These are phyloP conservation scores for Euura lappo DNA, from an alignment of 1,140 invertebrate species.

Conservation along the genomic window DNA sequence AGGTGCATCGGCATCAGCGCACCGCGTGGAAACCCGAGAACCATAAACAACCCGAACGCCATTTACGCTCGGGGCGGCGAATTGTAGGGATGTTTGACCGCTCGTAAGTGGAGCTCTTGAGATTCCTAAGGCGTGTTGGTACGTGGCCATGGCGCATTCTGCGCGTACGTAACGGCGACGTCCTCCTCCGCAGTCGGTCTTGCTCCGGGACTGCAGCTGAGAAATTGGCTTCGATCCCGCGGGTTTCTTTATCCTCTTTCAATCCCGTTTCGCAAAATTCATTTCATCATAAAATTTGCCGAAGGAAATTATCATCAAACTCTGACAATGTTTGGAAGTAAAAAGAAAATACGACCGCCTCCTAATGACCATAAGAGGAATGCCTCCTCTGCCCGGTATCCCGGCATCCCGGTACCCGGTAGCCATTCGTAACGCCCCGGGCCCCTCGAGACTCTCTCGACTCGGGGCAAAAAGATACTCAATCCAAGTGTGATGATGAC, in stretches of 20 bases:
- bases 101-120: constrained; percentile 5
- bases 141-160: constrained; percentile 6
- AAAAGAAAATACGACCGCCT: no score
- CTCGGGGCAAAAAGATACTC: not conserved
- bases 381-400: no score
- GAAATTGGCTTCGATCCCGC: no score
- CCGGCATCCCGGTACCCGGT: no score
- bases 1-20: not conserved
- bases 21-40: not conserved
- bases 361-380: no score
- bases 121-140: constrained; percentile 4
- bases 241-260: no score
- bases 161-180: not conserved
- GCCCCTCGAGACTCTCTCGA: not conserved
- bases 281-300: no score
- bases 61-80: constrained; percentile 6
- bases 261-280: no score
- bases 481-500: not conserved
- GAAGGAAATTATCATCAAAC: no score
- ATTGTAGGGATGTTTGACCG: constrained; percentile 6
- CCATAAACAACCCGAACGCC: not conserved
- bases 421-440: not conserved
- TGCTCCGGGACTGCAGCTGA: no score
- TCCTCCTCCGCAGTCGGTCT: no score
- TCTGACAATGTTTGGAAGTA: no score